Base-by-base conservation (phyloP, 2,113 vertebrate species). In the Odontophorus gujanensis region DNA sequence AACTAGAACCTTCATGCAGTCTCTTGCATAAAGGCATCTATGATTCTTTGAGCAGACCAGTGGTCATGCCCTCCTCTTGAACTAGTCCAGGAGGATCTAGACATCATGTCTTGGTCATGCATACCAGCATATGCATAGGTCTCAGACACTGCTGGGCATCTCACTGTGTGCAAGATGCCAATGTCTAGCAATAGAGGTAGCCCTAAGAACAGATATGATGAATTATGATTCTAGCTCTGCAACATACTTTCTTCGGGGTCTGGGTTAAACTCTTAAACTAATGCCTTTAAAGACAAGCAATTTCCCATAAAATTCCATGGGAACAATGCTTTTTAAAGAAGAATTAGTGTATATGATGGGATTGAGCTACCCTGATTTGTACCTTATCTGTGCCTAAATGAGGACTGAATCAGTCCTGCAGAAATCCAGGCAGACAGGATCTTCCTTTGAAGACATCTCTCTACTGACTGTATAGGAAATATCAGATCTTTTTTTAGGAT, bases 401-500 rank as follows among this genome's bases (percentile, higher is more conserved):
- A 58, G 55, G 55, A n/a, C 47, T 32, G 81, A 91, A 92, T 76
- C 76, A 95, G 74, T 82, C 50, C 62, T 89, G 53, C 71, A 93
- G 66, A 95, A 89, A 95, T 76, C 58, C 75, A 89, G 53, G 78
- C 89, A 96, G 85, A 66, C 78, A 81, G 48, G 18, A 92, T 95
- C 74, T 94, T 95, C 71, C 78, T 95, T 95, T 96, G 95, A 96
- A 96, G 87, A 87, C 36, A 85, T 91, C 75, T 95, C 96, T 91
- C 81, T 67, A 89, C 75, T 79, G 89, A 96, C 71, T 89, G 8
- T 28, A 89, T 80, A 69, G 74, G 78, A 96, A 96, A 95, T 96
- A 96, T 94, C 95, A 95, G 85, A 92, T 95, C 96, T 96, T 96
- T 96, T 96, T 96, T 96, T 96, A 96, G 96, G 63, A 79, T 69